Evolutionary conservation across 2,888 invertebrate genomes (phyloP), one percentile per base, ranked within the genome.

Genomic region (Ametastegia equiseti): DNA sequence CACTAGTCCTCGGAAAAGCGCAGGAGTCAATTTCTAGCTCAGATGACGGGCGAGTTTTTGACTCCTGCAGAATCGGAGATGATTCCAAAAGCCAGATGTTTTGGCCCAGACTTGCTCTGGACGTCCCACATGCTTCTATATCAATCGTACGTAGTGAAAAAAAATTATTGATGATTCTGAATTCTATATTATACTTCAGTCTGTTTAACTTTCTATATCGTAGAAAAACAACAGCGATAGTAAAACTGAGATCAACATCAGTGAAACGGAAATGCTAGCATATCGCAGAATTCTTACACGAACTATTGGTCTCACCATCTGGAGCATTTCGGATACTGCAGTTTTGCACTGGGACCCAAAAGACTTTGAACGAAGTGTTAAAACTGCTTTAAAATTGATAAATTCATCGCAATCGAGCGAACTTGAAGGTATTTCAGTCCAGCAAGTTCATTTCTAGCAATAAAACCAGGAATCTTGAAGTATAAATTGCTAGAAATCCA

Each of bases 251-350:
- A 4, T 60, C 42, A 39, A 13, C 19, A n/a, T n/a, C n/a, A n/a
- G 15, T 39, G 63, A 78, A 15, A 2, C 1, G 2, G 36, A 65
- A 50, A 36, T 27, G 30, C 27, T 11, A 39, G 9, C 54, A 15
- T 42, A 73, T 39, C 57, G 30, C 47, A 65, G n/a, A 77, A 45
- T 47, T 42, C 50, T 91, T 67, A 84, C 87, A 1, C 87, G 89
- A 86, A 87, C 91, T 78, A 80, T 89, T 81, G 87, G 86, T n/a
- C 81, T 87, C 47, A 87, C 86, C 78, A 80, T 91, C 45, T 91
- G 90, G 90, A 87, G 85, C 82, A 83, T 91, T 36, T 91, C 91
- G 0, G 91, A 91, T 57, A 89, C 88, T 82, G 86, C 87, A 79
- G 80, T 89, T 69, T 83, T 91, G 19, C 86, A 85, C 80, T 92